These are phyloP conservation scores for Watsonalla cultraria DNA, from an alignment of 2,888 invertebrate species.

Conservation along the genomic window DNA sequence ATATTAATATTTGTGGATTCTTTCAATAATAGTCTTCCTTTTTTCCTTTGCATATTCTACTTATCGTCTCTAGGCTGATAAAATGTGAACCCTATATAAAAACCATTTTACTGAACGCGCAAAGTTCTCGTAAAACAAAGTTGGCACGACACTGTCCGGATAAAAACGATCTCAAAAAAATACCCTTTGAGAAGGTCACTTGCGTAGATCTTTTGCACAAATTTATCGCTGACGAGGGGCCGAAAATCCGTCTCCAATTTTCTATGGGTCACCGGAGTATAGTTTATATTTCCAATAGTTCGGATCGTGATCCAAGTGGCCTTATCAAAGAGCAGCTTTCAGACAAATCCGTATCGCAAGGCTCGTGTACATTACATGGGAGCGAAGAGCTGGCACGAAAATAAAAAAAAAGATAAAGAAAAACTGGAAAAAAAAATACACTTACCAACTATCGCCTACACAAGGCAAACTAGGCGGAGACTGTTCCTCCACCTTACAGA, in stretches of 20 bases:
- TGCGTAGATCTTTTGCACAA: conserved; percentile 12
- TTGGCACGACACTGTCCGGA: conserved; percentile 12
- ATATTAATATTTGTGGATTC: too few species aligned
- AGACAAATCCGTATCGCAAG: background rate
- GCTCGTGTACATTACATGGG: background rate
- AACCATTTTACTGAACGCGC: too few species aligned
- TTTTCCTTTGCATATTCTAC: too few species aligned
- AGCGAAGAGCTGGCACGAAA: background rate
- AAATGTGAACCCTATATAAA: too few species aligned
- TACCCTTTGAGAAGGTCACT: conserved; percentile 28
- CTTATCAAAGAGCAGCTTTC: conserved; percentile 5
- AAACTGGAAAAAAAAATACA: too few species aligned
- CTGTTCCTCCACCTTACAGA: too few species aligned
- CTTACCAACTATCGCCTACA: too few species aligned
- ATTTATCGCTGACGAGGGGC: conserved; percentile 15
- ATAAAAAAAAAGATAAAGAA: too few species aligned
- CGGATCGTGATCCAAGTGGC: conserved; percentile 35
- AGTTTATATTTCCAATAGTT: conserved; percentile 35
- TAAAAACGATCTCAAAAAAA: conserved; percentile 49
- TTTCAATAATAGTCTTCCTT: too few species aligned
- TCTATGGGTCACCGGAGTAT: conserved; percentile 30
- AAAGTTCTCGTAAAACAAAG: background rate
- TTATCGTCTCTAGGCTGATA: too few species aligned
- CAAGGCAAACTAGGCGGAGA: too few species aligned
- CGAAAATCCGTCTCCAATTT: conserved; percentile 18